Evolutionary conservation across 2,113 vertebrate genomes (phyloP), one percentile per base, ranked within the genome.

Genomic region (Pteruthius melanotis): DNA sequence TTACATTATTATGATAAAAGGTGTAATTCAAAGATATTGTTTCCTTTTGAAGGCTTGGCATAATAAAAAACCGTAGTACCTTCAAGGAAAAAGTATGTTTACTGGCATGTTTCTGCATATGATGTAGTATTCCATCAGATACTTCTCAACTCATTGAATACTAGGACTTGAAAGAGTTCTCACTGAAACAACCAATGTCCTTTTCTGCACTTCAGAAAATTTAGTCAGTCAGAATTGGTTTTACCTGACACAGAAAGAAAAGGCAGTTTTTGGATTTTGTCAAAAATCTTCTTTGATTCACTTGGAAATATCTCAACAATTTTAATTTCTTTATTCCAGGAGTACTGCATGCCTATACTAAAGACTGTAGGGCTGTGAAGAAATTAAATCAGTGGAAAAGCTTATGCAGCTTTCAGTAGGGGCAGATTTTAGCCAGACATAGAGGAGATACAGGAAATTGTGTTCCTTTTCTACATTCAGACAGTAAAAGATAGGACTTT

Each of bases 111-210:
- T 4, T 71, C 37, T 11, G 4, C 35, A 3, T 59, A 39, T 31
- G 21, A 23, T 68, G 4, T 7, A n/a, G n/a, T 71, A 63, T 63
- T 66, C 18, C 21, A 39, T 85, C 23, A 47, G 37, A 11, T 85
- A 2, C 54, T 83, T 83, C 37, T 86, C 21, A 35, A 49, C 10
- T 39, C 4, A 10, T 14, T 83, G 23, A 64, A 59, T 24, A 24
- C 4, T 44, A 37, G 17, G 22, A 28, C 60, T 39, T 7, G 11
- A 9, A 52, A 64, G 4, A 18, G 3, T 22, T 68, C 33, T 75
- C 49, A 68, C 0, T 22, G 16, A 53, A 44, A 40, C 0, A 21
- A 20, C 4, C 21, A 39, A 19, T 39, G 11, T 9, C 6, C 6
- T 28, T 76, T 70, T 59, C 33, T 45, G 4, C 11, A 27, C 5